Evolutionary conservation across 2,113 vertebrate genomes (phyloP).

Genomic region (Ammospiza caudacuta): DNA sequence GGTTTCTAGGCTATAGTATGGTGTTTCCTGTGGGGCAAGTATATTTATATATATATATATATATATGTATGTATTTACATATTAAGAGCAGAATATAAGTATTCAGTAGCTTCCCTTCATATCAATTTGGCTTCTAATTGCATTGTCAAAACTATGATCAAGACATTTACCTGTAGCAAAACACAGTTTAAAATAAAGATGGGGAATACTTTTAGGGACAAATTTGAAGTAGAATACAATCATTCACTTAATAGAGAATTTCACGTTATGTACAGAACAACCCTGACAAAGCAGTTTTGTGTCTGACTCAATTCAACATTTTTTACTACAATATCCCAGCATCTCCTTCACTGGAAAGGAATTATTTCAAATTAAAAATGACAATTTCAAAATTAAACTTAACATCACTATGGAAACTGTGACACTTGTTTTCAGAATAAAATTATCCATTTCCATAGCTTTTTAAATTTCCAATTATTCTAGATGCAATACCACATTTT

Average conservation of each 20-base stretch:
- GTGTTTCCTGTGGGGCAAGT: neutral
- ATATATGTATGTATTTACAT: neutral
- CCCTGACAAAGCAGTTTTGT: neutral
- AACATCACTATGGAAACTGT: neutral
- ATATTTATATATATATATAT: neutral
- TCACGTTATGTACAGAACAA: neutral
- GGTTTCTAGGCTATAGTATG: neutral
- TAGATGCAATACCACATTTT: neutral
- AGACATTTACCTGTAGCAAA: neutral
- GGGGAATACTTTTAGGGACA: neutral
- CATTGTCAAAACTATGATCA: neutral
- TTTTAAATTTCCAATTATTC: neutral
- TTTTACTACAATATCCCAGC: neutral
- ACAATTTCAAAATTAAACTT: neutral
- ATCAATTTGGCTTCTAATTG: neutral
- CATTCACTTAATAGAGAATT: neutral
- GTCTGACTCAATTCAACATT: neutral
- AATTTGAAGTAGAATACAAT: neutral
- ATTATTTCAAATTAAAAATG: neutral
- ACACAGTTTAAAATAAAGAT: neutral
- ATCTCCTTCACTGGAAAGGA: neutral
- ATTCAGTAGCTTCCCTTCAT: neutral
- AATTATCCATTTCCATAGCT: neutral
- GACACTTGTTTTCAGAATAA: neutral
- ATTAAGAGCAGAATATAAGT: neutral